Conservation (phyloP, 2,888 invertebrate species). For the Cataglyphis livida region DNA sequence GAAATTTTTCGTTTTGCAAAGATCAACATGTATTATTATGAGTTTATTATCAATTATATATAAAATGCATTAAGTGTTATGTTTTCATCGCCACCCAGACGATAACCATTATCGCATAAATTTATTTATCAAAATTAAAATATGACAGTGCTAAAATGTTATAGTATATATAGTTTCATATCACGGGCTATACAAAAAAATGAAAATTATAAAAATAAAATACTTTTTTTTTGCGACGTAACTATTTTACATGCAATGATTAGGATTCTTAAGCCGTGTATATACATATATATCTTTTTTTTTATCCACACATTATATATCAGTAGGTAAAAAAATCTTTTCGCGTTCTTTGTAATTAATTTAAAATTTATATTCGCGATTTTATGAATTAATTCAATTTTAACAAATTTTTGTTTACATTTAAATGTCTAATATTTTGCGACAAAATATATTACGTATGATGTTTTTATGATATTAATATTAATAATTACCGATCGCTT, state of each 20-base stretch:
- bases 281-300: neutral
- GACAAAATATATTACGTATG: neutral
- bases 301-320: neutral
- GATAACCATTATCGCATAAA: slow-evolving; percentile 10
- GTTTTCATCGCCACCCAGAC: neutral
- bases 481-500: neutral
- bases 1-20: neutral
- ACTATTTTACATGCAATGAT: neutral
- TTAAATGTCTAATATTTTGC: neutral
- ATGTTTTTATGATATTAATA: neutral
- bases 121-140: slow-evolving; percentile 3
- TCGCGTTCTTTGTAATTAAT: neutral
- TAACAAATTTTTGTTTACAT: neutral
- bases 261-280: neutral
- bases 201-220: neutral
- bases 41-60: slow-evolving; percentile 24
- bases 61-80: neutral
- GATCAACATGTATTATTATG: neutral
- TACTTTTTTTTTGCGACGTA: neutral
- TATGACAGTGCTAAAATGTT: neutral
- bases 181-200: neutral
- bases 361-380: neutral
- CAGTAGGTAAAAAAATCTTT: slow-evolving; percentile 1
- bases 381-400: neutral
- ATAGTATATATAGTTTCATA: neutral